These are phyloP conservation scores for Agrypnus murinus DNA, from an alignment of 2,888 invertebrate genomes.

Conservation along the genomic window DNA sequence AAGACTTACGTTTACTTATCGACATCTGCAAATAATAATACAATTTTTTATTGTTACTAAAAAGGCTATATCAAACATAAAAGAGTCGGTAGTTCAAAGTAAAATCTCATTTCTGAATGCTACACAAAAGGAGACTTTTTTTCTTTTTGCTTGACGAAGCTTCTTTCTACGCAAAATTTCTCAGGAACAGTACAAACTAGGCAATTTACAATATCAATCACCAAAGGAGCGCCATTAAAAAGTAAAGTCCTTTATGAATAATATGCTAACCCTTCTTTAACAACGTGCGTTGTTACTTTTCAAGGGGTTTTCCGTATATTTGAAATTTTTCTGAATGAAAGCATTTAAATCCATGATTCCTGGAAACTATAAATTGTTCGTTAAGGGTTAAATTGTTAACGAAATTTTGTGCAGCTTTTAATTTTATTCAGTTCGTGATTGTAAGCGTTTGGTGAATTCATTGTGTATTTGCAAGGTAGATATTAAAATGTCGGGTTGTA, in stretches of 20 bases:
- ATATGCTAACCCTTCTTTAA: too few relatives aligned
- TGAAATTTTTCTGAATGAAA: too few relatives aligned
- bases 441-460: not conserved
- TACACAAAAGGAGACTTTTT: not conserved
- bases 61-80: too few relatives aligned
- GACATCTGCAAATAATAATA: too few relatives aligned
- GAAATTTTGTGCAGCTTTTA: not conserved
- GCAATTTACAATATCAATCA: not conserved
- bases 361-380: not conserved
- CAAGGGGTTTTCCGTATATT: too few relatives aligned
- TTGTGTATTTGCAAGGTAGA: not conserved
- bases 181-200: not conserved
- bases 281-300: not conserved
- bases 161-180: slow-evolving; percentile 1
- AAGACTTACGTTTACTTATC: too few relatives aligned
- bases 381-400: not conserved
- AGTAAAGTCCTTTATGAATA: too few relatives aligned
- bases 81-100: too few relatives aligned
- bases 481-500: too few relatives aligned
- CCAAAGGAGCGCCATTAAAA: too few relatives aligned
- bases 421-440: not conserved
- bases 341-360: too few relatives aligned
- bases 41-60: too few relatives aligned
- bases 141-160: not conserved
- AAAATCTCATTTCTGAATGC: slow-evolving; percentile 1